Conservation (phyloP, 2,113 vertebrate genomes). For the Lichenostomus cassidix region DNA sequence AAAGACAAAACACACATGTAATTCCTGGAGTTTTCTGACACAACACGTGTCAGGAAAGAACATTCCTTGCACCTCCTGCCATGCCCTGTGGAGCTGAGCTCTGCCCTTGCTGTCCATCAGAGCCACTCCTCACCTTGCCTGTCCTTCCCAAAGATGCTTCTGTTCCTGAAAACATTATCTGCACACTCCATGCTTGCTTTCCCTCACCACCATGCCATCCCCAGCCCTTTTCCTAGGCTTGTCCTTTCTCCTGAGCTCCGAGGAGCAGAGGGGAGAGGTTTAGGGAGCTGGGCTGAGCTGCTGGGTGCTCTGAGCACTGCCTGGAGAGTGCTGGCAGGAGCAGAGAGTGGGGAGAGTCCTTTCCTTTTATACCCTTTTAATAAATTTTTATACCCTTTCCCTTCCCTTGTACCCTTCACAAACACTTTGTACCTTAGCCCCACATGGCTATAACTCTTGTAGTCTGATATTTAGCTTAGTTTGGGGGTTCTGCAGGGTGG, state of each 20-base stretch:
- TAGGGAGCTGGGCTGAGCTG: neutral
- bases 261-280: neutral
- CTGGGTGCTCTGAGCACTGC: neutral
- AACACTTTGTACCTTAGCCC: no score
- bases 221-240: neutral
- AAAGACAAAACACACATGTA: neutral
- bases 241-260: neutral
- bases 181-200: neutral
- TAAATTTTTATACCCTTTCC: no score
- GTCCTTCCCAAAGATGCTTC: neutral
- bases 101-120: neutral
- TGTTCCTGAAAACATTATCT: neutral
- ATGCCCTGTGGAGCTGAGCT: neutral
- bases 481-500: no score
- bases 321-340: neutral
- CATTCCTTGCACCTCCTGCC: neutral
- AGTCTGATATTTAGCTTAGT: no score
- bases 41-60: neutral
- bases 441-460: no score
- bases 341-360: fast-evolving
- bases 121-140: neutral
- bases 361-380: no score
- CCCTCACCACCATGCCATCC: fast-evolving
- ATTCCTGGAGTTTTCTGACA: neutral
- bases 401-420: no score